These are phyloP conservation scores for Rhodeus uyekii DNA, from an alignment of 2,797 vertebrate genomes.

Conservation along the genomic window DNA sequence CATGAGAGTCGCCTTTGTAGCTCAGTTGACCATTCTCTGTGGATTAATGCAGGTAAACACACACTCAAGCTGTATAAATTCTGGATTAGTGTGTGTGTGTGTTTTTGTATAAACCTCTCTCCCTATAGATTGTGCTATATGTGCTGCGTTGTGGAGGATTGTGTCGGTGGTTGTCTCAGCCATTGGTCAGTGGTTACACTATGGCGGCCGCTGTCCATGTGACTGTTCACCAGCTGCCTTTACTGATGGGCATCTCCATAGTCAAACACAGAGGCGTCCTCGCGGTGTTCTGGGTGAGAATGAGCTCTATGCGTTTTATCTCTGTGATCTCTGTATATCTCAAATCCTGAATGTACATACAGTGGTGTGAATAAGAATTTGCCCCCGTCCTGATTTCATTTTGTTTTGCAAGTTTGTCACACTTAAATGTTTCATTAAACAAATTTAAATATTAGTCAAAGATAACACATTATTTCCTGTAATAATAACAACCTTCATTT, in stretches of 20 bases:
- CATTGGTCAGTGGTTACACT: constrained; percentile 85
- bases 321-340: background rate
- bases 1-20: constrained; percentile 79
- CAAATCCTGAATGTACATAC: constrained; percentile 12
- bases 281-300: constrained; percentile 82
- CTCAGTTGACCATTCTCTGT: constrained; percentile 83
- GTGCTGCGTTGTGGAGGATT: constrained; percentile 83
- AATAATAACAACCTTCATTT: too few species aligned
- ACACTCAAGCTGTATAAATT: background rate
- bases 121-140: constrained; percentile 80
- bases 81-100: background rate
- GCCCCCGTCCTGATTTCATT: too few species aligned
- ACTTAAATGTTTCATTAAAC: too few species aligned
- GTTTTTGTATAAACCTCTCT: constrained; percentile 21
- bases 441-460: too few species aligned
- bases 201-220: constrained; percentile 84
- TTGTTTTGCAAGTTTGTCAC: too few species aligned
- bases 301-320: background rate
- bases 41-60: constrained; percentile 86
- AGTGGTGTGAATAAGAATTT: too few species aligned
- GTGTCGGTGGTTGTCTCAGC: constrained; percentile 84
- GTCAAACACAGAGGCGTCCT: constrained; percentile 79
- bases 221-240: constrained; percentile 82
- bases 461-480: too few species aligned
- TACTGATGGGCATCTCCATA: constrained; percentile 81